phyloP scores from a whole-genome alignment of 1,140 invertebrate species.

The Cyclargus thomasi region DNA sequence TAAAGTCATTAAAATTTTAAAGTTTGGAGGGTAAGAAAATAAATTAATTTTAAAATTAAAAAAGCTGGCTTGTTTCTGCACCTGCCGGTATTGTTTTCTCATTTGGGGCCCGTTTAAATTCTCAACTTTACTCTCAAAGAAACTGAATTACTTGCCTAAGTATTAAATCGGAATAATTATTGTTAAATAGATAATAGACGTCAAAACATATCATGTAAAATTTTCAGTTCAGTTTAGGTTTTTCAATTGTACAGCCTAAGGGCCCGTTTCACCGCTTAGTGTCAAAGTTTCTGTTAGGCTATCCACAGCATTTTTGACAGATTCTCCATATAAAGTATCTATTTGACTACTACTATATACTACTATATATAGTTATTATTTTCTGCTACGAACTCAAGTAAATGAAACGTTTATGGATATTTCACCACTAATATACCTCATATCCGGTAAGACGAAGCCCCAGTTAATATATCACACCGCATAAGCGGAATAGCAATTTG shows the following conservation, averaged over 20 bases:
- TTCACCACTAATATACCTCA: background rate
- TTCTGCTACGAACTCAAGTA: no score
- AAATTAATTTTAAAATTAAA: conserved; percentile 23
- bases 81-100: conserved; percentile 40
- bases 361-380: no score
- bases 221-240: no score
- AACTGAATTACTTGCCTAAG: conserved; percentile 28
- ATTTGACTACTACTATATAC: no score
- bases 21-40: conserved; percentile 20
- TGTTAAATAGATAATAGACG: no score
- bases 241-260: no score
- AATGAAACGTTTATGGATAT: no score
- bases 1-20: background rate
- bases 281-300: no score
- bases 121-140: conserved; percentile 31
- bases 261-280: no score
- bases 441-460: background rate
- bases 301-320: no score
- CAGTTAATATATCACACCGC: background rate
- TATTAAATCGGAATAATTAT: background rate
- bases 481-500: conserved; percentile 15
- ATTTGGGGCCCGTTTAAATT: conserved; percentile 40
- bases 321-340: no score
- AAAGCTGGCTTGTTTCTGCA: conserved; percentile 32
- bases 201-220: no score